Percentiles rank a stretch among this genome's conserved stretches.
These are phyloP conservation scores for Dolichotis patagonum DNA, from an alignment of 2,113 vertebrate species.

Conservation along the genomic window DNA sequence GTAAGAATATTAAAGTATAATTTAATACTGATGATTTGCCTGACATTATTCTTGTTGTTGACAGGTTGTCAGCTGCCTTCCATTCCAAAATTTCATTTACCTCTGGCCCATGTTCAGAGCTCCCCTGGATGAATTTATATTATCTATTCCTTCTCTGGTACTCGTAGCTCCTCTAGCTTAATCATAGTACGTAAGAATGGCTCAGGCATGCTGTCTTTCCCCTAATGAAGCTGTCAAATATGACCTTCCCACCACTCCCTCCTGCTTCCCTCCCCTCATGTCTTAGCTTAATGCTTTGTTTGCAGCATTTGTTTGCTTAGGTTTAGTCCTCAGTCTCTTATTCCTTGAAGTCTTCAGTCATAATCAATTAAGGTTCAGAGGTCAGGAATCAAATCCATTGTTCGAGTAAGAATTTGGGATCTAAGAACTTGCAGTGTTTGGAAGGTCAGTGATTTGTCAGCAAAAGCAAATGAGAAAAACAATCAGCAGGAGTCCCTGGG, in stretches of 20 bases:
- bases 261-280: background rate
- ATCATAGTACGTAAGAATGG: background rate
- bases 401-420: slow-evolving; percentile 17
- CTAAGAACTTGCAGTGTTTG: background rate
- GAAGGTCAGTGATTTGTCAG: slow-evolving; percentile 3
- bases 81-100: slow-evolving; percentile 53
- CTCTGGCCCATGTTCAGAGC: background rate
- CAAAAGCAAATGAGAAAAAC: slow-evolving; percentile 42
- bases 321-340: background rate
- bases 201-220: background rate
- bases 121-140: slow-evolving; percentile 4
- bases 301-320: background rate
- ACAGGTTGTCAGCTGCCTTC: slow-evolving; percentile 22
- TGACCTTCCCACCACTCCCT: background rate
- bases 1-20: background rate
- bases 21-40: background rate
- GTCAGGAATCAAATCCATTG: background rate
- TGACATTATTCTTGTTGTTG: background rate
- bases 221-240: background rate
- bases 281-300: slow-evolving; percentile 30
- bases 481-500: background rate
- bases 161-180: background rate
- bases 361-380: slow-evolving; percentile 7
- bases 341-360: slow-evolving; percentile 50
- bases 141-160: slow-evolving; percentile 17